Conservation (phyloP, 2,888 invertebrate genomes). For the Pecten maximus region DNA sequence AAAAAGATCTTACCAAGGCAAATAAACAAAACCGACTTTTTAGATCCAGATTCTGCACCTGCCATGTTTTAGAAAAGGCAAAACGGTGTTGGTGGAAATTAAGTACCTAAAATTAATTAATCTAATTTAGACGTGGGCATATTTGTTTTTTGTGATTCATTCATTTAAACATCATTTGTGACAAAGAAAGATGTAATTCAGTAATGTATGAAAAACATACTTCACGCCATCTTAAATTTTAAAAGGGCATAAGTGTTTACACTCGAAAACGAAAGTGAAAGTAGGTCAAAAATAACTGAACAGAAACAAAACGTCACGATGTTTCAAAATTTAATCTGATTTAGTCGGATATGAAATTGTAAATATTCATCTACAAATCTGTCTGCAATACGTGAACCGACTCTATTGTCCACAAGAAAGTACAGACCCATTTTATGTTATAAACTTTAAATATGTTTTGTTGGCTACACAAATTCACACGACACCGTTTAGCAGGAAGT, state of each 20-base stretch:
- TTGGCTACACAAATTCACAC: background rate
- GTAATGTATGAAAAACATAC: no score
- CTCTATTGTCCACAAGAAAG: no score
- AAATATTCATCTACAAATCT: no score
- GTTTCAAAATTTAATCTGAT: background rate
- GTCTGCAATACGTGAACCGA: no score
- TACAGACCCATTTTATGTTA: no score
- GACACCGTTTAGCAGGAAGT: background rate
- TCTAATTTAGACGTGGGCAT: no score
- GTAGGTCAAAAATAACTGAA: background rate
- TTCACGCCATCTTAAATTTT: no score
- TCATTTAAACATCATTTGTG: no score
- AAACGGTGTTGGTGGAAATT: background rate
- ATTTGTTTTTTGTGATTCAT: background rate
- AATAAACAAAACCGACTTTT: background rate
- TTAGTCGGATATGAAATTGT: no score
- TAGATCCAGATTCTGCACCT: background rate
- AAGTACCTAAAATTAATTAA: background rate
- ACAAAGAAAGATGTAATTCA: no score
- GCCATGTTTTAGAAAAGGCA: background rate
- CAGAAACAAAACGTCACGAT: background rate
- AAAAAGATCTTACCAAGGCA: background rate
- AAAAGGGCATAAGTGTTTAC: no score
- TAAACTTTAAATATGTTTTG: no score
- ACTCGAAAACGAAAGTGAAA: background rate